phyloP scores from a whole-genome alignment of 2,113 vertebrate species.

The Daubentonia madagascariensis region DNA sequence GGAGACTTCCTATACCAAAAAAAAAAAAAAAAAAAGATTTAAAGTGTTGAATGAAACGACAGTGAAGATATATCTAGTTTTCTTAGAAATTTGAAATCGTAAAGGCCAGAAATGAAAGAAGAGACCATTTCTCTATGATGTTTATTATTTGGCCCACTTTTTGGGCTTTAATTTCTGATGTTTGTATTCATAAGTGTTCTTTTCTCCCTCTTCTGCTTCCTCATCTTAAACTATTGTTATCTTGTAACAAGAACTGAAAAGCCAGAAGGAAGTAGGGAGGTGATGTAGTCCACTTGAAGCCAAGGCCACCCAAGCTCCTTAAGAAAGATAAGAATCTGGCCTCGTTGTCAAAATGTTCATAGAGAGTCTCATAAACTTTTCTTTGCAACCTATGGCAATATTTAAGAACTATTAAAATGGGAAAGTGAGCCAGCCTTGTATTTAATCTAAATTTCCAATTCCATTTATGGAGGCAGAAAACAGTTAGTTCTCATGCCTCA shows the following conservation, averaged over 20 bases:
- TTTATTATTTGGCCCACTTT: background rate
- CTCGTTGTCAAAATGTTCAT: background rate
- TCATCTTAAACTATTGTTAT: background rate
- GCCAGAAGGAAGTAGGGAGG: background rate
- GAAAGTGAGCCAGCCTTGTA: background rate
- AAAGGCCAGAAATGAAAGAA: background rate
- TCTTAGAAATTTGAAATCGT: background rate
- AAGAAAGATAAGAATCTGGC: slow-evolving; percentile 6
- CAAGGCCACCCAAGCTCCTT: slow-evolving; percentile 1
- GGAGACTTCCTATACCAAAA: background rate
- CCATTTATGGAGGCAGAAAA: slow-evolving; percentile 30
- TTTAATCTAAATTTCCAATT: slow-evolving; percentile 45
- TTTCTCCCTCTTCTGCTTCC: background rate
- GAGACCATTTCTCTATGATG: background rate
- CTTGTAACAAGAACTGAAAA: slow-evolving; percentile 17
- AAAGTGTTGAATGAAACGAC: background rate
- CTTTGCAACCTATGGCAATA: background rate
- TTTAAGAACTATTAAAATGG: slow-evolving; percentile 25
- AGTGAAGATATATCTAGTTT: background rate
- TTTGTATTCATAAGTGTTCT: background rate
- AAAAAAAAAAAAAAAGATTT: background rate
- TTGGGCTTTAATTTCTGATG: background rate
- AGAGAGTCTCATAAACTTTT: background rate
- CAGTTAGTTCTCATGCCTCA: background rate
- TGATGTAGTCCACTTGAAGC: background rate